phyloP scores from a whole-genome alignment of 2,888 invertebrate genomes.

The Eueremaeus valkanovi region DNA sequence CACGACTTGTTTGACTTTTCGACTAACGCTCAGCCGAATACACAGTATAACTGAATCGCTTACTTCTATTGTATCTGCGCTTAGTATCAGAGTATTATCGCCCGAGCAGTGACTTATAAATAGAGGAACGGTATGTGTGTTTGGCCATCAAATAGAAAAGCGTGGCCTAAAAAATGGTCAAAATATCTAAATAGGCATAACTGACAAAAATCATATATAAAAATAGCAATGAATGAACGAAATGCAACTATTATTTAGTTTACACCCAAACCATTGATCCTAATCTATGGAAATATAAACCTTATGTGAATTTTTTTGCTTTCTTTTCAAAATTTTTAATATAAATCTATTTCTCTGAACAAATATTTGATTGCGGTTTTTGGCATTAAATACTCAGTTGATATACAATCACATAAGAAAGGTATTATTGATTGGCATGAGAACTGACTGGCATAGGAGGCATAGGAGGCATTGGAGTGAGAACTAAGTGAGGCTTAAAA shows the following conservation, averaged over 20 bases:
- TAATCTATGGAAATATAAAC: conserved; percentile 10
- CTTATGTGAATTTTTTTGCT: conserved; percentile 20
- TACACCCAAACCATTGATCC: neutral
- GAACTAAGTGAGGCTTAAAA: too few species aligned
- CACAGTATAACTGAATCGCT: neutral
- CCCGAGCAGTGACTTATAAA: neutral
- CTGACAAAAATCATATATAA: neutral
- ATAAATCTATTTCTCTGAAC: neutral
- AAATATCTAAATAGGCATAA: neutral
- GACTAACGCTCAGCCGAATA: conserved; percentile 2
- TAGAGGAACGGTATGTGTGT: neutral
- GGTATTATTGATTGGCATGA: too few species aligned
- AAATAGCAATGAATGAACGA: neutral
- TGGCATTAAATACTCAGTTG: neutral
- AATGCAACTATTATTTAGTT: neutral
- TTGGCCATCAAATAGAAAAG: conserved; percentile 4
- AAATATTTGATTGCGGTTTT: conserved; percentile 32
- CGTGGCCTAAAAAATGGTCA: conserved; percentile 10
- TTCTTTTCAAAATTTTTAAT: neutral
- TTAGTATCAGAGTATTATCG: neutral
- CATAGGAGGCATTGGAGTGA: too few species aligned
- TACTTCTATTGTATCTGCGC: neutral
- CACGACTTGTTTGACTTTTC: conserved; percentile 29
- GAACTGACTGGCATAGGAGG: too few species aligned
- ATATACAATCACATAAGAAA: too few species aligned